Base-by-base conservation (phyloP, 2,888 invertebrate species). In the Parochlus steinenii region DNA sequence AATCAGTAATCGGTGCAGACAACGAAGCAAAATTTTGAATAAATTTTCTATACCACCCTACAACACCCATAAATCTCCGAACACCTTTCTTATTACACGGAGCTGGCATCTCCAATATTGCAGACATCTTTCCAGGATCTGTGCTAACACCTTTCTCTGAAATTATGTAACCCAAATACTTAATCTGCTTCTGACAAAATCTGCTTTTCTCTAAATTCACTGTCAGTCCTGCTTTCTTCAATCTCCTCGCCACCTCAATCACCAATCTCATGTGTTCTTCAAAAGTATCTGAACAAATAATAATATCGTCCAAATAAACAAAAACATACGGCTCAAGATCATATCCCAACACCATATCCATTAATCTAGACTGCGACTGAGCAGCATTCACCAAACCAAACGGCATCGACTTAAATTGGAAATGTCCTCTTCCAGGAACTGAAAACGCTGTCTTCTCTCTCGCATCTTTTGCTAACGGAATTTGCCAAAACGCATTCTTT, bases 111-210 rank as follows among this genome's bases (percentile, higher is more conserved):
- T 45, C 30, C 7, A 31, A 8, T 5, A 38, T 38, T 5, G 31
- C 17, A 1, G 10, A 6, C 0, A 38, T 27, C 18, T 28, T 39
- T 0, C 37, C 34, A 1, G 39, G 40, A 15, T 43, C 36, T 2
- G 38, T 31, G 1, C 37, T 23, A 10, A 42, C 14, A 2, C 46
- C 46, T 1, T 44, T 26, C 2, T 28, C 19, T 16, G 39, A 35
- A 6, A 51, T 42, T 1, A 46, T 12, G 20, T 46, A 46, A 5
- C 51, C 48, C 8, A 50, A 32, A 29, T 42, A 45, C 8, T 36
- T 33, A 2, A 50, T 17, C 12, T 39, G 23, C n/a, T 15, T 22
- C 19, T 23, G n/a, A 5, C 33, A 33, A 12, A 40, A 37, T 6
- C 25, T 6, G 10, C 37, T 19, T 12, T 48, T 45, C 0, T 24